A percentile compares a stretch with the other conserved stretches of the same genome.
Evolutionary conservation across 2,113 vertebrate species (phyloP).

Genomic region (Barnardius zonarius): DNA sequence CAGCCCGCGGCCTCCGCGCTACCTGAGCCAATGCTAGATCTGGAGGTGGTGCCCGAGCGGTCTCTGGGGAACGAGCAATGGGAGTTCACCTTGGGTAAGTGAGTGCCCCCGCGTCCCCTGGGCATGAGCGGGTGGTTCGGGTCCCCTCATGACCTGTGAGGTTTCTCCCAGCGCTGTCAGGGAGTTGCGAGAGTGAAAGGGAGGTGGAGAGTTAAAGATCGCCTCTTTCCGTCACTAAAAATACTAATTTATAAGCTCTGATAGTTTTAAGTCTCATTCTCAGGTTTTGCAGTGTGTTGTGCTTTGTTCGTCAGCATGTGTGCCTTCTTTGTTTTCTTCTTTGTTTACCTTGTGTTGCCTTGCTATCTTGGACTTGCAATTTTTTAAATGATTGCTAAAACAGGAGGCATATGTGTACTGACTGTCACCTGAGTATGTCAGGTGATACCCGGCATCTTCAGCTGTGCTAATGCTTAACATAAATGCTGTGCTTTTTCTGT

Average conservation of each 20-base stretch:
- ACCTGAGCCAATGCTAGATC: conserved; percentile 96
- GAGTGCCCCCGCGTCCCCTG: neutral
- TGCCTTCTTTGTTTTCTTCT: neutral
- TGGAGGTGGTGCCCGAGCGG: conserved; percentile 98
- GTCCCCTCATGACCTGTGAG: rapidly evolving
- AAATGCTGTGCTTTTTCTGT: neutral
- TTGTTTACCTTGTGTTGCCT: neutral
- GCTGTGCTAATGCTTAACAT: neutral
- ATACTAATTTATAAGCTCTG: rapidly evolving
- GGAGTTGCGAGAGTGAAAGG: neutral
- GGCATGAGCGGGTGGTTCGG: neutral
- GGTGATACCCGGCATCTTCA: neutral
- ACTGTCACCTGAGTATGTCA: neutral
- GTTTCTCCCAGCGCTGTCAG: neutral
- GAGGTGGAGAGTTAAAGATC: neutral
- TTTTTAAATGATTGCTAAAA: neutral
- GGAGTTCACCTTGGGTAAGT: conserved; percentile 96
- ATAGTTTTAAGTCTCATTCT: neutral
- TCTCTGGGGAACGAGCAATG: conserved; percentile 99
- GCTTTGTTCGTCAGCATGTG: neutral
- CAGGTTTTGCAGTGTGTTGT: neutral
- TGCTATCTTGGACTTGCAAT: neutral
- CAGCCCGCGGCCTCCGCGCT: conserved; percentile 54
- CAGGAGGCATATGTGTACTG: neutral
- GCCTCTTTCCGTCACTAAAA: neutral